phyloP scores from a whole-genome alignment of 2,888 invertebrate genomes.

The Incurvaria masculella region DNA sequence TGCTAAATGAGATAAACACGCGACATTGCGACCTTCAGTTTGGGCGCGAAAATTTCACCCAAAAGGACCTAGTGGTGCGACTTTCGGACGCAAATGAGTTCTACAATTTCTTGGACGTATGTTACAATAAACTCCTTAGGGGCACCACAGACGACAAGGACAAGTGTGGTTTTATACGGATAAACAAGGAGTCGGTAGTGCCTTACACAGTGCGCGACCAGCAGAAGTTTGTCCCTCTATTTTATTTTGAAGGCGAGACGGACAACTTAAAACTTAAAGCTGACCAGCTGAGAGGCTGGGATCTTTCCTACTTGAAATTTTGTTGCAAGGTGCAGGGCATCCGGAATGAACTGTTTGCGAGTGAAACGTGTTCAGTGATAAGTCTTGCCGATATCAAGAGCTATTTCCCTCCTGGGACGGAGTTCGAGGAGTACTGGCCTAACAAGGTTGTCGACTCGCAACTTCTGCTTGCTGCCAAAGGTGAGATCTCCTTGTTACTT shows the following conservation, averaged over 20 bases:
- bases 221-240: conserved; percentile 87
- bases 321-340: conserved; percentile 95
- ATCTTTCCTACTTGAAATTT: conserved; percentile 88
- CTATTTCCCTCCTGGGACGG: conserved; percentile 85
- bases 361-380: conserved; percentile 87
- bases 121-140: conserved; percentile 77
- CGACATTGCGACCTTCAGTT: conserved; percentile 90
- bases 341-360: conserved; percentile 85
- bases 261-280: conserved; percentile 86
- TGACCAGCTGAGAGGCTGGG: conserved; percentile 87
- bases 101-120: conserved; percentile 86
- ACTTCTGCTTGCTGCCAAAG: conserved; percentile 68
- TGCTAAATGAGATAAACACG: conserved; percentile 89
- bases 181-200: conserved; percentile 90
- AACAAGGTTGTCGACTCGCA: conserved; percentile 83
- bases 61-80: conserved; percentile 86
- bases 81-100: conserved; percentile 87
- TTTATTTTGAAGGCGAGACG: conserved; percentile 87
- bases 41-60: conserved; percentile 83
- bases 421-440: conserved; percentile 93
- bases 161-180: conserved; percentile 87
- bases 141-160: conserved; percentile 68
- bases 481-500: conserved; percentile 25
- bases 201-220: conserved; percentile 84
- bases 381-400: conserved; percentile 87